Evolutionary conservation across 2,888 invertebrate genomes (phyloP), one percentile per base, ranked within the genome.

Genomic region (Carterocephalus palaemon): DNA sequence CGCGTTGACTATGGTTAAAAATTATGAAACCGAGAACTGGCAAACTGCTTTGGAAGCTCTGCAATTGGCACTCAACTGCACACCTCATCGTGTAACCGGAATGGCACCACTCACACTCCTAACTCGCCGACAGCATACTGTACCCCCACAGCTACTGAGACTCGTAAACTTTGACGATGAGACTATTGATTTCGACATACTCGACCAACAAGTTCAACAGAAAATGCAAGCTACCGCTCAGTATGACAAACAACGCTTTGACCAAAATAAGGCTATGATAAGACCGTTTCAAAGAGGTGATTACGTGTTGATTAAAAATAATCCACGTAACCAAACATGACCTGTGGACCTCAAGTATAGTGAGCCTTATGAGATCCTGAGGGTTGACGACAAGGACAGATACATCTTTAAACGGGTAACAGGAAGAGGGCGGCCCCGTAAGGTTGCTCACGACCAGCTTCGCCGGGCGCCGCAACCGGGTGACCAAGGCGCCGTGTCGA

Each of bases 31-130:
- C 0, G 9, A 33, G 8, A 7, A 8, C 4, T 58, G 57, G 54
- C 50, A 49, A 0, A 49, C 38, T 1, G 48, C 51, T 2, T 8
- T 58, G 1, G 53, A 48, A 4, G 23, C n/a, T 1, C 23, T 58
- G 0, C 56, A 55, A 23, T 33, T 55, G 0, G 54, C 54, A 3
- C n/a, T 58, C 2, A 56, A 57, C 29, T 54, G 55, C 33, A 53
- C 54, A 4, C 2, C 24, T 5, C 49, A 53, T 4, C 19, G 32
- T 3, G 16, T 16, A 5, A 32, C 32, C 16, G 38, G 38, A 12
- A 13, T 38, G 19, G 13, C 16, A 9, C 34, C 33, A 43, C 19
- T 12, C 1, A 22, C 19, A 17, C 33, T 17, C 38, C n/a, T n/a
- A n/a, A n/a, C n/a, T n/a, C n/a, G n/a, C n/a, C n/a, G n/a, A n/a